Evolutionary conservation across 2,113 vertebrate genomes (phyloP).

Genomic region (Ailurus styani): DNA sequence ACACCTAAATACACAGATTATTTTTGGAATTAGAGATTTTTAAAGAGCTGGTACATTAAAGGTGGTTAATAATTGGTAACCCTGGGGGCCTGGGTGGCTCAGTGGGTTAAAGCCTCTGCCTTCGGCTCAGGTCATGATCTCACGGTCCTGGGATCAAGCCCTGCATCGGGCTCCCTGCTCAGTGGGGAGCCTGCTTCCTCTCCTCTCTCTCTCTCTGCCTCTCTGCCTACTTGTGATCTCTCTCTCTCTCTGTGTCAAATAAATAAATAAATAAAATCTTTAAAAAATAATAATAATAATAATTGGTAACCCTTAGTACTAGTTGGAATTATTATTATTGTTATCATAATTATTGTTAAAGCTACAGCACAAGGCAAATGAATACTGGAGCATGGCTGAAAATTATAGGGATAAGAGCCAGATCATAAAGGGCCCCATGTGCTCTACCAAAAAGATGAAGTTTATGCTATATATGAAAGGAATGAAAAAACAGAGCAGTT

Average conservation of each 20-base stretch:
- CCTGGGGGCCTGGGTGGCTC: too few relatives aligned
- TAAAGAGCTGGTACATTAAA: background rate
- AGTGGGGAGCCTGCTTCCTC: too few relatives aligned
- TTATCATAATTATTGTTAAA: constrained; percentile 13
- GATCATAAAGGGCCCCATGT: background rate
- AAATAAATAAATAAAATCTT: too few relatives aligned
- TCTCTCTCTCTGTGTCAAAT: too few relatives aligned
- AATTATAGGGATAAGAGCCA: background rate
- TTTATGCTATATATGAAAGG: background rate
- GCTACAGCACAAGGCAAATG: background rate
- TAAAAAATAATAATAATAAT: too few relatives aligned
- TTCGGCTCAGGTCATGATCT: too few relatives aligned
- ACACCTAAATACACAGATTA: background rate
- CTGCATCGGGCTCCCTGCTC: too few relatives aligned
- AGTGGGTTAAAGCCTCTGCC: too few relatives aligned
- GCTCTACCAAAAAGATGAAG: background rate
- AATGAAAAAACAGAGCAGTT: background rate
- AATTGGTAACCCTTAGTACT: background rate
- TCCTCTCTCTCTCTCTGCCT: too few relatives aligned
- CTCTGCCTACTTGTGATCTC: too few relatives aligned
- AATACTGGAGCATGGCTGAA: background rate
- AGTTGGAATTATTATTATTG: background rate
- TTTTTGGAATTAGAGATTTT: constrained; percentile 12
- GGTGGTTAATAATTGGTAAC: background rate
- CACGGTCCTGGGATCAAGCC: too few relatives aligned